A percentile compares a stretch with the other conserved stretches of the same genome.
phyloP scores from a whole-genome alignment of 2,113 vertebrate genomes.

The Eptatretus burgeri region DNA sequence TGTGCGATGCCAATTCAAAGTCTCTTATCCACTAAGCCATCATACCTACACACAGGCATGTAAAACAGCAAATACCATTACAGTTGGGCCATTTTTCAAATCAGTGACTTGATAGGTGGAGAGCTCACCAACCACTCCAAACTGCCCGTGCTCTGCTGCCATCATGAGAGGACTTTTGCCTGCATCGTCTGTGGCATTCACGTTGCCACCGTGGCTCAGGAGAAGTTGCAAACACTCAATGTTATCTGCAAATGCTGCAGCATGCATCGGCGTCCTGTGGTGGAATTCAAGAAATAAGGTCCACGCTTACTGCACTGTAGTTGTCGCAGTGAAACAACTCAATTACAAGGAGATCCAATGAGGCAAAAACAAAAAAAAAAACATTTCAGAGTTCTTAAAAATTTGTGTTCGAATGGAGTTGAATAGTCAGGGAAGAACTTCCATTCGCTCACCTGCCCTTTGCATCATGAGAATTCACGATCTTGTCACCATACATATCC shows the following conservation, averaged over 20 bases:
- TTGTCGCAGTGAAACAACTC: background rate
- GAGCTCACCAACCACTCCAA: conserved; percentile 36
- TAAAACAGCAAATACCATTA: too few species aligned
- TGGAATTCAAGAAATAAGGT: background rate
- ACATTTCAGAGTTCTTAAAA: too few species aligned
- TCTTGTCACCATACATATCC: conserved; percentile 44
- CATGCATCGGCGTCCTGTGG: conserved; percentile 57
- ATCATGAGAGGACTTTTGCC: conserved; percentile 65
- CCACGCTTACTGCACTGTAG: too few species aligned
- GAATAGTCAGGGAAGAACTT: too few species aligned
- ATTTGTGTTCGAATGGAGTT: too few species aligned
- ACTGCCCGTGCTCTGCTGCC: conserved; percentile 52
- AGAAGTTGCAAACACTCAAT: conserved; percentile 49
- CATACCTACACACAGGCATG: too few species aligned
- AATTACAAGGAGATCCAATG: too few species aligned
- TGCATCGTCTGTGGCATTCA: conserved; percentile 35
- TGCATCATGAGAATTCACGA: conserved; percentile 46
- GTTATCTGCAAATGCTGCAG: conserved; percentile 60
- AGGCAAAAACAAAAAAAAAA: too few species aligned
- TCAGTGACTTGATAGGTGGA: too few species aligned
- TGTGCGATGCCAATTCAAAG: too few species aligned
- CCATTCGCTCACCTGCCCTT: conserved; percentile 54
- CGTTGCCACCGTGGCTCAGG: conserved; percentile 42
- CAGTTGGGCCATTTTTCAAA: too few species aligned
- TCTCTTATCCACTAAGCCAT: too few species aligned